Evolutionary conservation across 2,888 invertebrate genomes (phyloP), one percentile per base, ranked within the genome.

Genomic region (Agrypnus murinus): DNA sequence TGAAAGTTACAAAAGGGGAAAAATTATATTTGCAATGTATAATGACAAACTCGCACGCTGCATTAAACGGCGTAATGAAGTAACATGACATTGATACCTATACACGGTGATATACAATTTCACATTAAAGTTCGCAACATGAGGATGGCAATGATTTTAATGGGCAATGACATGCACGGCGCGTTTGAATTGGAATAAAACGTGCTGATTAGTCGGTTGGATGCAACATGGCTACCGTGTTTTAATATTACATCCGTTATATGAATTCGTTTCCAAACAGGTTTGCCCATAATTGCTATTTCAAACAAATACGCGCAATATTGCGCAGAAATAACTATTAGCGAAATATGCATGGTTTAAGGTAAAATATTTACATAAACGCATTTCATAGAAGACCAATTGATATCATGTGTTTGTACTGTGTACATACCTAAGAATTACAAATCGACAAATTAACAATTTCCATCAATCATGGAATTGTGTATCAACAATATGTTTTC

Each of bases 121-220:
- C 79, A 79, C 80, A 81, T 81, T 81, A 81, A 80, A 81, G 79
- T 80, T 75, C 75, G 80, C 80, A 81, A 81, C 80, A 80, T 78
- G 72, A 79, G 78, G 80, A 79, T 77, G 77, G 79, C 79, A 79
- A 83, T 82, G 83, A 83, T 83, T 83, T 83, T 83, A 84, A 84
- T 84, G 82, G 83, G 82, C 83, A 83, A 83, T 83, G 84, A 84
- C 83, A 83, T 83, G 83, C 80, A 81, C 80, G 78, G 80, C 79
- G 80, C 80, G 80, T 81, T 82, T 79, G 79, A 80, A 80, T 81
- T 78, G 78, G 80, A 78, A 82, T 82, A 83, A 84, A 83, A 84
- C 84, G 83, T 83, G 83, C 84, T 83, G 83, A 84, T 84, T 84
- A 84, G 84, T 81, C 80, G 75, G 78, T 76, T 77, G 76, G 72